Base-by-base conservation (phyloP, 2,797 vertebrate genomes). In the Epinephelus coioides region DNA sequence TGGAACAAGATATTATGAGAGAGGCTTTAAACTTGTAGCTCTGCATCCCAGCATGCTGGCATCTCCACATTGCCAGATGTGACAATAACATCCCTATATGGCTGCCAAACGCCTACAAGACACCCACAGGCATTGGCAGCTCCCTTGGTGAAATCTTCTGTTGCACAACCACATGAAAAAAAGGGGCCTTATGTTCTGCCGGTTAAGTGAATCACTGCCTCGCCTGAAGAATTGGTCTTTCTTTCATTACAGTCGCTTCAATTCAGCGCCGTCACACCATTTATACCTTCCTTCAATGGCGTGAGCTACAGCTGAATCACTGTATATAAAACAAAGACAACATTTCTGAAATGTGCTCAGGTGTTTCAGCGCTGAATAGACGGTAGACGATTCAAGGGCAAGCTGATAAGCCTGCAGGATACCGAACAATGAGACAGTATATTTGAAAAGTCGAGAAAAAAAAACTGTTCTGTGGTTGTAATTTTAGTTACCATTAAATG, bases 61-160 rank as follows among this genome's bases (percentile, higher is more conserved):
- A 71, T 81, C 82, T 84, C 76, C 78, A 73, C 83, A 1, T 57
- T 86, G 89, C 88, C 92, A 93, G 94, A 93, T 92, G 91, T 93
- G 92, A 91, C 92, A 91, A 89, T 81, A 88, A 86, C 85, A 86
- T 91, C 83, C 81, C 81, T 69, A 63, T 66, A 81, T 62, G 71
- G 79, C 84, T 90, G 92, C 93, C 90, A 93, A 90, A 87, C 73
- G 78, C 89, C 91, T 81, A 86, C 92, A 71, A 91, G 87, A 91
- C 89, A 84, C 89, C 93, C 88, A 88, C 81, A 63, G 87, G 88
- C 86, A 11, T 68, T 92, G 92, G 94, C 92, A 94, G 89, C 83
- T 74, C 68, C 80, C 60, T 66, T 30, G 77, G 83, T 81, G 79
- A 90, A 92, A 88, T 89, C 81, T 87, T 75, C 67, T 82, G 82